Evolutionary conservation across 1,140 invertebrate genomes (phyloP).

Genomic region (Aphelenchoides fujianensis): DNA sequence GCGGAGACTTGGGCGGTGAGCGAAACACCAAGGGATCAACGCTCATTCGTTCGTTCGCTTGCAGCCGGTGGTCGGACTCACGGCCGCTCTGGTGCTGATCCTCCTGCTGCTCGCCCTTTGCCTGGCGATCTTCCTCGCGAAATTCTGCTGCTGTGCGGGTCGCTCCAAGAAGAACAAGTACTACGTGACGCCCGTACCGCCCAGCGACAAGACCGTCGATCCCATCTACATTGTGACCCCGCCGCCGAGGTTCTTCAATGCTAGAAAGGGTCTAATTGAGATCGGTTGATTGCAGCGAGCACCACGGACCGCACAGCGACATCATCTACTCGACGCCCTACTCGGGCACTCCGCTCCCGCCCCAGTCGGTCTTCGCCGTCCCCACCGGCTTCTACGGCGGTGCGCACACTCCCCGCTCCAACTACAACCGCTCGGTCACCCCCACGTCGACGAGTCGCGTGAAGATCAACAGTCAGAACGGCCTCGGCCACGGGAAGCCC

Average conservation of each 20-base stretch:
- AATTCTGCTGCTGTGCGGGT: slow-evolving; percentile 32
- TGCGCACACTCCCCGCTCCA: background rate
- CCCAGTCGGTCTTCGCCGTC: background rate
- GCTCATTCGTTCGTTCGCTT: slow-evolving; percentile 12
- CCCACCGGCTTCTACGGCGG: background rate
- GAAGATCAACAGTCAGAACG: background rate
- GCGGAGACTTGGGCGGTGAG: slow-evolving; percentile 34
- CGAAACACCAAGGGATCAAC: background rate
- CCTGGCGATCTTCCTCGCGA: slow-evolving; percentile 26
- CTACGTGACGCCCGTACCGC: slow-evolving; percentile 28
- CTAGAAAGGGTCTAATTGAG: too few species aligned
- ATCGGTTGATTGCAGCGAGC: background rate
- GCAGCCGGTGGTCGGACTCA: slow-evolving; percentile 32
- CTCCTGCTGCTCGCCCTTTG: slow-evolving; percentile 26
- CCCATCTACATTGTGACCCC: slow-evolving; percentile 39
- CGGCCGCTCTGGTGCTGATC: slow-evolving; percentile 24
- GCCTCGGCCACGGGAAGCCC: too few species aligned
- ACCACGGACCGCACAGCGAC: slow-evolving; percentile 4
- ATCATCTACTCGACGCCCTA: slow-evolving; percentile 20
- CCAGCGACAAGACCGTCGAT: slow-evolving; percentile 33
- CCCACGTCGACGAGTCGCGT: background rate
- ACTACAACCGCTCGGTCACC: slow-evolving; percentile 2
- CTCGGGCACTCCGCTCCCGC: slow-evolving; percentile 17
- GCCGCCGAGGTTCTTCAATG: slow-evolving; percentile 20
- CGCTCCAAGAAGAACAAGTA: slow-evolving; percentile 19